Evolutionary conservation across 2,113 vertebrate genomes (phyloP), one percentile per base, ranked within the genome.

Genomic region (Aphyosemion australe): DNA sequence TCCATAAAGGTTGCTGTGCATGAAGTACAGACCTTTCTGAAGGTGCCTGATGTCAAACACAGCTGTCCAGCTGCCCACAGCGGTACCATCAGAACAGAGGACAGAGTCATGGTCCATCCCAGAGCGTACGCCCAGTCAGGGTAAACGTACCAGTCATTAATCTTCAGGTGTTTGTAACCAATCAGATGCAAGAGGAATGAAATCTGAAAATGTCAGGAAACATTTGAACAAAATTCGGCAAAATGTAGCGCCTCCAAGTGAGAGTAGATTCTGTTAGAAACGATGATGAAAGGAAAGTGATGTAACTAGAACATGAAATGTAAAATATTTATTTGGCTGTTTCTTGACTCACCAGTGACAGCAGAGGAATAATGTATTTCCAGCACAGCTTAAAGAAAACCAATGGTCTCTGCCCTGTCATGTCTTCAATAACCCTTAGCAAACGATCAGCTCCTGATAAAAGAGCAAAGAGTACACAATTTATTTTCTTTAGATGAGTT

Each of bases 61-160:
- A 80, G 54, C 51, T 74, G 77, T 18, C 47, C 52, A 52, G 21
- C 42, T 21, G 65, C 78, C 20, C 63, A 78, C 42, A 72, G 65
- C 1, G 85, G 87, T 31, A 85, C 70, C 54, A 74, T 52, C 39
- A 83, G 12, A n/a, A 86, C 61, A 45, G 83, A 86, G 2, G 84
- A 85, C 20, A 71, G 32, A 5, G 66, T 69, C 64, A 87, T 69
- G 32, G 54, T 13, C 88, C 81, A 86, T 46, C 85, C 87, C 12
- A 88, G 37, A 4, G 20, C 18, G 31, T 87, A 78, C 0, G 74
- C 82, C 87, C 88, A 90, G 65, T 58, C 66, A 12, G 88, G 88
- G 63, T 85, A 90, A 47, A 78, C 1, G 19, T 90, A 90, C 43
- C 43, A 57, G 51, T 74, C 50, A n/a, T 84, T 81, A 53, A 83